phyloP scores from a whole-genome alignment of 2,113 vertebrate species.

The Sebastes schlegelii region DNA sequence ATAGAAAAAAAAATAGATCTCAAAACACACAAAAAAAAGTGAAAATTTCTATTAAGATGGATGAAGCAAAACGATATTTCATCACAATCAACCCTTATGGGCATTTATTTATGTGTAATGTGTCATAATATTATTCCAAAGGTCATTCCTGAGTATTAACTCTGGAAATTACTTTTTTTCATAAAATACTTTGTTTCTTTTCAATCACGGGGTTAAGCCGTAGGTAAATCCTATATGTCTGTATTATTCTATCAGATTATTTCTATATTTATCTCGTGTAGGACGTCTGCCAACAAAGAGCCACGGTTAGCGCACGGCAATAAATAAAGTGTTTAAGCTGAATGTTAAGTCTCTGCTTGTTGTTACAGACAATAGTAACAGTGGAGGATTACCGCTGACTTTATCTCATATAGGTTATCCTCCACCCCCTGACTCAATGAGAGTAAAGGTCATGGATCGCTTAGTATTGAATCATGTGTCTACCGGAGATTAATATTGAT shows the following conservation, averaged over 20 bases:
- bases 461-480: constrained; percentile 28
- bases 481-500: constrained; percentile 6
- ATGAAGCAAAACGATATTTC: neutral
- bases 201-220: constrained; percentile 32
- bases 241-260: constrained; percentile 32
- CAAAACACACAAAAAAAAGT: neutral
- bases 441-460: constrained; percentile 40
- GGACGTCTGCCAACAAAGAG: neutral
- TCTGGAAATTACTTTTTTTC: constrained; percentile 24
- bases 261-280: constrained; percentile 18
- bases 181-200: constrained; percentile 15
- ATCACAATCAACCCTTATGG: neutral
- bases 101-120: neutral
- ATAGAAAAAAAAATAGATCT: neutral
- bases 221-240: constrained; percentile 31
- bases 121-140: constrained; percentile 3
- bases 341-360: constrained; percentile 11
- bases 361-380: constrained; percentile 28
- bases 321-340: constrained; percentile 39
- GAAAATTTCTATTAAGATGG: neutral
- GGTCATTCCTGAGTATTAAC: constrained; percentile 2
- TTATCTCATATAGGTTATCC: constrained; percentile 46
- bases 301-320: neutral
- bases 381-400: constrained; percentile 42
- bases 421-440: constrained; percentile 38